These are phyloP conservation scores for Trichogramma evanescens DNA, from an alignment of 2,888 invertebrate species.

Conservation along the genomic window DNA sequence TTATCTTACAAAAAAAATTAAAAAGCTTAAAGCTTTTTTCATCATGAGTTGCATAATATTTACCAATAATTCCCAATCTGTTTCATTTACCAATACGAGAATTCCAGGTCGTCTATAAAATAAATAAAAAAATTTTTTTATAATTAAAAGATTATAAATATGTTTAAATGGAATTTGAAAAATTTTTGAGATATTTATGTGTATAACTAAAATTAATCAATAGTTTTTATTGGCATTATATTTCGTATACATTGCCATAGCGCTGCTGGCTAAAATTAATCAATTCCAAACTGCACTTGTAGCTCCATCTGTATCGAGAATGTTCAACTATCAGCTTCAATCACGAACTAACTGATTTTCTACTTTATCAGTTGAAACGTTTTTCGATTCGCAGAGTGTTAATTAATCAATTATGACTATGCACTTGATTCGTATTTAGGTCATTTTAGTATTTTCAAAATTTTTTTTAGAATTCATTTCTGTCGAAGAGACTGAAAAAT, in stretches of 20 bases:
- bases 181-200: too few relatives aligned
- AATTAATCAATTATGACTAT: too few relatives aligned
- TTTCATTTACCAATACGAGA: conserved; percentile 86
- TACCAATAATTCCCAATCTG: conserved; percentile 88
- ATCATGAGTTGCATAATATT: conserved; percentile 31
- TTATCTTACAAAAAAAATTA: neutral
- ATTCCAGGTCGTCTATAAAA: conserved; percentile 75
- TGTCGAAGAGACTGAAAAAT: neutral
- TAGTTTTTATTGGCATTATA: too few relatives aligned
- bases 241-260: too few relatives aligned
- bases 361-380: neutral
- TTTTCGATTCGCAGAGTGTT: neutral
- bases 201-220: too few relatives aligned
- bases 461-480: neutral
- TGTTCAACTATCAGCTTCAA: neutral
- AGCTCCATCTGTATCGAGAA: neutral
- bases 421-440: too few relatives aligned
- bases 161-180: neutral
- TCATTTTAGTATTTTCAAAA: too few relatives aligned
- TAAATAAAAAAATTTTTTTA: conserved; percentile 27
- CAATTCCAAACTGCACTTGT: too few relatives aligned
- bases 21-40: neutral
- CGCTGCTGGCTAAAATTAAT: too few relatives aligned
- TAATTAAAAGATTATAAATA: neutral
- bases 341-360: neutral